Evolutionary conservation across 2,888 invertebrate species (phyloP).

Genomic region (Hanleya hanleyi): DNA sequence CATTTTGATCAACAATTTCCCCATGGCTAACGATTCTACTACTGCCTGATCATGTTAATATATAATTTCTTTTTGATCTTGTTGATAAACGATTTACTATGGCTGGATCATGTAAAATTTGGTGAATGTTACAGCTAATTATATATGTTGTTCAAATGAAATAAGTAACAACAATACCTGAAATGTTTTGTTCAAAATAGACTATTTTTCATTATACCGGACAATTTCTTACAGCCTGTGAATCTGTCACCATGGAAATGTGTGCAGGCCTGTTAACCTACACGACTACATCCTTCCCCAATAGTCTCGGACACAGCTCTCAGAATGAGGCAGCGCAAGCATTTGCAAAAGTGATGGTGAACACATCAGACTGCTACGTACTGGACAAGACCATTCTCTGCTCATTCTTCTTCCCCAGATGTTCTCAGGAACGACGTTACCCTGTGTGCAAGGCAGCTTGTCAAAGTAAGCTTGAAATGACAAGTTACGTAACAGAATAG

Average conservation of each 20-base stretch:
- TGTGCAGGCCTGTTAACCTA: not conserved
- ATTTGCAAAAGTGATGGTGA: not conserved
- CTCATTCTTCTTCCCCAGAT: not conserved
- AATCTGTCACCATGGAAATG: not conserved
- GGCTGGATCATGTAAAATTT: no score
- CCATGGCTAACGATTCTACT: no score
- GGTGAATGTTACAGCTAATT: no score
- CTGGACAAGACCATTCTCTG: not conserved
- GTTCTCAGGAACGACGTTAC: not conserved
- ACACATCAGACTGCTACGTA: not conserved
- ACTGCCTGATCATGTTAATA: no score
- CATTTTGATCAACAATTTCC: no score
- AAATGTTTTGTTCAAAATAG: no score
- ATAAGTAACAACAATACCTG: no score
- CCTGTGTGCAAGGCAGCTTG: not conserved
- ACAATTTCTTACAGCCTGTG: not conserved
- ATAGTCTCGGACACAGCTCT: not conserved
- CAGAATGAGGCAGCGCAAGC: not conserved
- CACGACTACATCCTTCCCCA: not conserved
- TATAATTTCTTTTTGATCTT: no score
- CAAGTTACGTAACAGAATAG: no score
- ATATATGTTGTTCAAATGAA: no score
- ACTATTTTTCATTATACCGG: no score
- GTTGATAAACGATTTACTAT: no score
- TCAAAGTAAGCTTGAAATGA: not conserved